Evolutionary conservation across 1,140 invertebrate species (phyloP), one percentile per base, ranked within the genome.

Genomic region (Thaumetopoea pityocampa): DNA sequence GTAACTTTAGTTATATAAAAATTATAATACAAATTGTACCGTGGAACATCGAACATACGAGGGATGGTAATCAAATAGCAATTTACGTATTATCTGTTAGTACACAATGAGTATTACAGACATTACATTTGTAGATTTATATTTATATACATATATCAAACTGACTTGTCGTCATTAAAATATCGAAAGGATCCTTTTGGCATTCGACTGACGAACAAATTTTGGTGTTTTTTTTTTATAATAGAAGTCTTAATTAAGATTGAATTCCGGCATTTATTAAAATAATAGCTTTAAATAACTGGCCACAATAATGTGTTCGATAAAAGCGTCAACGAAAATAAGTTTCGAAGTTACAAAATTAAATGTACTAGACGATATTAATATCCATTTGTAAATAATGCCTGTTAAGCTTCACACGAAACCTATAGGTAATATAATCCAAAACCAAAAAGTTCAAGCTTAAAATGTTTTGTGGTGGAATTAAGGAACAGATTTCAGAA

Each of bases 1-100:
- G 77, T 81, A 81, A 81, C 77, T 79, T 74, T 77, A 71, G 70
- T 73, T 81, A 69, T 64, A 51, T 48, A 49, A 48, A 63, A 60
- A 48, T 60, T 63, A 42, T 60, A 52, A 47, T 41, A 57, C 52
- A 43, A 49, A 65, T 57, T 52, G 57, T 51, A 48, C 46, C 47
- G 33, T 38, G 14, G 42, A 49, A 17, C 50, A 45, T 40, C 33
- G 14, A 33, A 26, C 14, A 30, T 19, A 17, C 15, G 19, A 26
- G 11, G 33, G 6, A 33, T 26, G 38, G 29, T 18, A 42, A 33
- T 33, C 29, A 42, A 33, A 24, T 42, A 32, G n/a, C n/a, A 16
- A 28, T 20, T 15, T 40, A 40, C 37, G 37, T 30, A 40, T 40
- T 30, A 40, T 16, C 12, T 17, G 37, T 20, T 62, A 44, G 52